A percentile compares a stretch with the other conserved stretches of the same genome.
Evolutionary conservation across 2,797 vertebrate genomes (phyloP).

Genomic region (Garrulus glandarius): DNA sequence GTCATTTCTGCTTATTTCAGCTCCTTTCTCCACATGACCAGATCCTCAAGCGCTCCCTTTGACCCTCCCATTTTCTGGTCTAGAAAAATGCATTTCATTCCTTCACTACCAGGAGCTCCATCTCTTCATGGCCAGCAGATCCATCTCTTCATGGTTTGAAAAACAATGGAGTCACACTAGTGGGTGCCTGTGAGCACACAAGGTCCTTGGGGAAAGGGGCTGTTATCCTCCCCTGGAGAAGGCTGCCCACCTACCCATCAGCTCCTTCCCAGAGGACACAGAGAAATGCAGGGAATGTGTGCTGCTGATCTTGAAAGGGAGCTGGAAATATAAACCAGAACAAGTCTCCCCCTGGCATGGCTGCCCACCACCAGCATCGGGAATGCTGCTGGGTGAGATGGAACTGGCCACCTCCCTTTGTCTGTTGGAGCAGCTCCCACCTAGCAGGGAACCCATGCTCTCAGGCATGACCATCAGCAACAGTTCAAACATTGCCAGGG

Average conservation of each 20-base stretch:
- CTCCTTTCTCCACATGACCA: neutral
- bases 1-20: neutral
- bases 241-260: neutral
- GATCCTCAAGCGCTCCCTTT: neutral
- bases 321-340: neutral
- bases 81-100: neutral
- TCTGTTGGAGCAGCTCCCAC: neutral
- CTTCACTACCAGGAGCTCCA: neutral
- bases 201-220: neutral
- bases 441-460: neutral
- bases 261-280: neutral
- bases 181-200: neutral
- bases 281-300: fast-evolving
- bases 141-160: neutral
- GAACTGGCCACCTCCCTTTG: neutral
- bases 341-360: fast-evolving
- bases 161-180: fast-evolving
- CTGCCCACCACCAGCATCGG: fast-evolving
- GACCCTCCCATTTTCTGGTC: neutral
- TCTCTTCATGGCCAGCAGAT: neutral
- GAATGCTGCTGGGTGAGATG: neutral
- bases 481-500: neutral
- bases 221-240: neutral
- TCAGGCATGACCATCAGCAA: neutral
- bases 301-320: neutral